Evolutionary conservation across 2,113 vertebrate genomes (phyloP).

Genomic region (Mormoops blainvillei): DNA sequence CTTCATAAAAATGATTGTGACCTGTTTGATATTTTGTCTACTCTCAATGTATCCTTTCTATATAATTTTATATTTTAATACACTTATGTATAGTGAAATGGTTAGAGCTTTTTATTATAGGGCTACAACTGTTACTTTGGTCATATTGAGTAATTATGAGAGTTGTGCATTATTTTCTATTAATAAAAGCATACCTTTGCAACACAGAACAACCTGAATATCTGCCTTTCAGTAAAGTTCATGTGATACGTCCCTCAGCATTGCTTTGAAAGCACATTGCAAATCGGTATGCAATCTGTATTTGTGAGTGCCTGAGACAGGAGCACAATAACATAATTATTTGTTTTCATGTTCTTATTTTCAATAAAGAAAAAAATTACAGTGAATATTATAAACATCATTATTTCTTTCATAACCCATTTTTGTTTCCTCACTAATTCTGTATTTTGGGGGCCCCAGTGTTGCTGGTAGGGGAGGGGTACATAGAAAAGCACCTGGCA

Average conservation of each 20-base stretch:
- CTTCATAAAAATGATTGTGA: not conserved
- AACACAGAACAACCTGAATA: not conserved
- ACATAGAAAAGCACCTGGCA: not conserved
- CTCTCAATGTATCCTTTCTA: not conserved
- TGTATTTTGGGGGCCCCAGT: not conserved
- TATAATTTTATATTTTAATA: not conserved
- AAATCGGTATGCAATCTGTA: not conserved
- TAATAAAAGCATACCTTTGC: not conserved
- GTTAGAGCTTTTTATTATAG: not conserved
- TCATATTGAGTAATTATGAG: not conserved
- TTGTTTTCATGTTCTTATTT: not conserved
- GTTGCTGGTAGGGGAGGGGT: fast-evolving
- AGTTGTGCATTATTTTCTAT: not conserved
- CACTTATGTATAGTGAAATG: not conserved
- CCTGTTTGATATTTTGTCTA: not conserved
- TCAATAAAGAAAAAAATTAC: not conserved
- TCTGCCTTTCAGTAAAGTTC: not conserved
- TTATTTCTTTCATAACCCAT: not conserved
- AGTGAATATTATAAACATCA: not conserved
- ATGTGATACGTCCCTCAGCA: not conserved
- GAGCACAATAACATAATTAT: not conserved
- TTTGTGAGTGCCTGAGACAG: not conserved
- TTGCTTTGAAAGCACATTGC: not conserved
- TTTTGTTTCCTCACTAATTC: not conserved
- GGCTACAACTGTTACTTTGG: not conserved